Base-by-base conservation (phyloP, 2,113 vertebrate species). In the Picathartes gymnocephalus region DNA sequence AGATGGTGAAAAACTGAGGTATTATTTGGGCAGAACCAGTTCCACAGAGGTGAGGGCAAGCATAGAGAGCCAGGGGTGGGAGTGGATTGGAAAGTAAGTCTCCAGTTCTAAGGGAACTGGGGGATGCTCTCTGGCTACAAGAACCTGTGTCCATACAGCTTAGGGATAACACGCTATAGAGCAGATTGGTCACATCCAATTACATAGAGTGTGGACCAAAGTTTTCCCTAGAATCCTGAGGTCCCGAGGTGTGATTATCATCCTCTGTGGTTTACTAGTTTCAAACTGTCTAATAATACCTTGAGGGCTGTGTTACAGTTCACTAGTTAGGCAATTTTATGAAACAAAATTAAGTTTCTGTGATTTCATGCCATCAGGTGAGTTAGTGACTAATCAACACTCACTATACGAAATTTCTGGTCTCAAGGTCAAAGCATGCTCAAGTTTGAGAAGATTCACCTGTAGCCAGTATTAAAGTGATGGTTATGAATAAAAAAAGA, bases 21-120 rank as follows among this genome's bases (percentile, higher is more conserved):
- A 39, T 74, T 62, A 25, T 0, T 17, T n/a, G 11, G 13, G 15
- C 11, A 72, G 15, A 80, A 42, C 3, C 1, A 2, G 3, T 61
- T 65, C 15, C 37, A 71, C 51, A 71, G 44, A 60, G 23, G 12
- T 50, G 33, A 92, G 7, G 20, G 10, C 7, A 54, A 42, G 11
- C 3, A 73, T 57, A 37, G 4, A 30, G 18, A 9, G 3, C 5
- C 4, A 19, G 18, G 6, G 3, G 3, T 56, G 6, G 11, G 71
- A 62, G 7, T 56, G 44, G 13, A 20, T 18, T 44, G 40, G 54
- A 25, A 53, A 37, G 7, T 13, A 11, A 14, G 2, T 74, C 39
- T 61, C 23, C 39, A 58, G 1, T 7, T 7, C 71, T 35, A 11
- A 45, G 11, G 39, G 22, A 14, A 4, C 18, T 8, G 7, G 7